Base-by-base conservation (phyloP, 2,113 vertebrate genomes). In the Reinhardtius hippoglossoides region DNA sequence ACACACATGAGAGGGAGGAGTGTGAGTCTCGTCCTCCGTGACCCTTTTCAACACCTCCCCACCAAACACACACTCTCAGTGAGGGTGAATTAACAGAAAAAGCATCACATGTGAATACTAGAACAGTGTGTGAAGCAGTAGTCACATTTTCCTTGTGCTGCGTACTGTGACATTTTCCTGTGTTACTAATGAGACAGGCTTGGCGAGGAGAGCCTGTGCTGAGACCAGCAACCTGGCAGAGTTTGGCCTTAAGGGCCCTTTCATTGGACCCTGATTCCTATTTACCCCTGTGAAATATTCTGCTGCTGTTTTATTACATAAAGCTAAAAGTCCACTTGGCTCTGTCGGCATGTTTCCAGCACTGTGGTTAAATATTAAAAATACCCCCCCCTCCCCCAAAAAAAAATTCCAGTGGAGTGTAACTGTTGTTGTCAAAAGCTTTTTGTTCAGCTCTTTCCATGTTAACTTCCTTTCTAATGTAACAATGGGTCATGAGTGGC, bases 161-260 rank as follows among this genome's bases (percentile, higher is more conserved):
- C 61, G 16, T 63, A 12, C 77, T 75, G 68, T 87, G 88, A 92
- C 86, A 90, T 90, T 88, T 85, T 65, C 48, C 86, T 67, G 82
- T 62, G 62, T 90, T 81, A 77, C 87, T 92, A 93, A 94, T 93
- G 91, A 93, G 93, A 92, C 91, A 80, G 76, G 81, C 71, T 76
- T 60, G 74, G 88, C 54, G 27, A 86, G 82, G 46, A 71, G 72
- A 77, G 70, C 50, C 77, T 62, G 69, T 71, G 87, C 82, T 84
- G 88, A 92, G 85, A 91, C 79, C 88, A 91, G 88, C 76, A 89
- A 71, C 81, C 85, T 88, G 91, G 89, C 85, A 91, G 86, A 81
- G 63, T 82, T 81, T 82, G 73, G 77, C 89, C 91, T 76, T 79
- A 21, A 40, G 91, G 91, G 72, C 12, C 81, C 65, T 75, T 61